Conservation (phyloP, 1,140 invertebrate genomes). For the Teleogryllus occipitalis region DNA sequence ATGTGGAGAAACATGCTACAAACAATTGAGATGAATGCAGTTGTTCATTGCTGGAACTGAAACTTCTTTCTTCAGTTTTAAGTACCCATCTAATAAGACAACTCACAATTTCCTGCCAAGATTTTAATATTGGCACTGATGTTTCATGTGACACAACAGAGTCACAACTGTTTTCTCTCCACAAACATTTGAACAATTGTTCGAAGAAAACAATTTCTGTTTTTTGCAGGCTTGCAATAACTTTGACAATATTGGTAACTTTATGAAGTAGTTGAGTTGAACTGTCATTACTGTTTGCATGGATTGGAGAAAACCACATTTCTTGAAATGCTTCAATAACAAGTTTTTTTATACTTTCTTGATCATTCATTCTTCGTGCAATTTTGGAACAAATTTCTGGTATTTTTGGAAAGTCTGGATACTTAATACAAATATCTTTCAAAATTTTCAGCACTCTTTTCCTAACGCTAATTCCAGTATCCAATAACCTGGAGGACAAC, state of each 20-base stretch:
- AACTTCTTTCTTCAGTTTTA: slow-evolving; percentile 19
- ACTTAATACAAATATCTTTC: slow-evolving; percentile 49
- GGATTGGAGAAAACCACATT: slow-evolving; percentile 48
- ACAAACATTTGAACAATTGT: slow-evolving; percentile 21
- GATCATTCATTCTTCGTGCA: slow-evolving; percentile 51
- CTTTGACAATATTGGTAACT: background rate
- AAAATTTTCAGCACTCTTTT: slow-evolving; percentile 55
- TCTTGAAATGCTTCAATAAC: slow-evolving; percentile 50
- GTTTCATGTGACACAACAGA: background rate
- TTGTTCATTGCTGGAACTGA: slow-evolving; percentile 9
- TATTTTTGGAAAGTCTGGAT: slow-evolving; percentile 44
- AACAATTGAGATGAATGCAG: slow-evolving; percentile 30
- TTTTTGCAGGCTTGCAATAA: background rate
- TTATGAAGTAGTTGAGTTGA: background rate
- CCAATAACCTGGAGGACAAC: slow-evolving; percentile 47
- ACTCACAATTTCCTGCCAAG: slow-evolving; percentile 43
- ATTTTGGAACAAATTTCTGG: slow-evolving; percentile 51
- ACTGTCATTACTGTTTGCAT: background rate
- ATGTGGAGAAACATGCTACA: background rate
- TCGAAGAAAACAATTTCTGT: background rate
- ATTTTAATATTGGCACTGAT: background rate
- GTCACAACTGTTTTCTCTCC: slow-evolving; percentile 19
- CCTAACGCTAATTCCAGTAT: slow-evolving; percentile 51
- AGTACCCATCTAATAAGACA: slow-evolving; percentile 50
- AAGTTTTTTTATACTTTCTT: slow-evolving; percentile 43